Evolutionary conservation across 2,888 invertebrate species (phyloP), one percentile per base, ranked within the genome.

Genomic region (Pyrrhia umbra): DNA sequence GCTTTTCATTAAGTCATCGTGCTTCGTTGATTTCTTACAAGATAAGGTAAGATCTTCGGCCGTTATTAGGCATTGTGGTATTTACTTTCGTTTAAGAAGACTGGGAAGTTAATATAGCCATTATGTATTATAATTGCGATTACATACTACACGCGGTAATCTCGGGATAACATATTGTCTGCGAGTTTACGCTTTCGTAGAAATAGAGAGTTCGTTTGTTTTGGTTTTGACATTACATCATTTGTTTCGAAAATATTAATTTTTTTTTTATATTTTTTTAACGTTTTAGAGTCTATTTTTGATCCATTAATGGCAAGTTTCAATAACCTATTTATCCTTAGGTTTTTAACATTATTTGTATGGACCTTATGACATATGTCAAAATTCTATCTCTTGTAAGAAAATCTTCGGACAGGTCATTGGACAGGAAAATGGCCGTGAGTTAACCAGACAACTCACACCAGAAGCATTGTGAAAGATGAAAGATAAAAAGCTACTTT

Each of bases 21-120:
- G 45, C 45, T 75, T 30, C 45, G 34, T 39, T 42, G 71, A 71
- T 73, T 70, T 76, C 56, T 46, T 61, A 60, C 62, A 50, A 77
- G 80, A 79, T 79, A 80, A 65, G 10, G 49, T 16, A 43, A 56
- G 13, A 46, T 45, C 42, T 9, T 21, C 2, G 49, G 30, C 16
- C 65, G 68, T 75, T 74, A 80, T 77, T 77, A 69, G 58, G 61
- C 67, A 80, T 80, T 79, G 78, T 79, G 60, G 59, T 79, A 63
- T 77, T 79, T 80, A 80, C 77, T 80, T 79, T 80, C 80, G 75
- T 71, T 77, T 77, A 70, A 47, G 56, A 59, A 54, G 13, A 78
- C 67, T 77, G 79, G 54, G 80, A 77, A 69, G 56, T 54, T 63
- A 65, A 75, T 71, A 21, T 23, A 77, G 58, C 54, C 42, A 77